Percentiles rank a stretch among this genome's conserved stretches.
Conservation (phyloP, 1,140 invertebrate species). For the Drosophila azteca region DNA sequence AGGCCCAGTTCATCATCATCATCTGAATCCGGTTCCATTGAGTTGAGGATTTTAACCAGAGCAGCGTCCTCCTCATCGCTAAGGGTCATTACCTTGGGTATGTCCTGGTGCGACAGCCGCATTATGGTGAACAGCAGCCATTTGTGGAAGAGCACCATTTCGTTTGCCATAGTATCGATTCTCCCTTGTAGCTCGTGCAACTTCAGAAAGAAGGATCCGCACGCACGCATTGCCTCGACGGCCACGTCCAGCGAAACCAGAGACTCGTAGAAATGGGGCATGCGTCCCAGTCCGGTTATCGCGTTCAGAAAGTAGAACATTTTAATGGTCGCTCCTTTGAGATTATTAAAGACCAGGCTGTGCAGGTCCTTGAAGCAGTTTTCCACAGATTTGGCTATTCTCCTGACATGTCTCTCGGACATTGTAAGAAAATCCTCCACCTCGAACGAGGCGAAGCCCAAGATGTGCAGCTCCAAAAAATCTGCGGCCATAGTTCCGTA, state of each 20-base stretch:
- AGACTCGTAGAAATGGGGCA: constrained; percentile 88
- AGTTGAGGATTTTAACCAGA: constrained; percentile 91
- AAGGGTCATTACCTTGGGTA: constrained; percentile 92
- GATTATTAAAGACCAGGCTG: constrained; percentile 94
- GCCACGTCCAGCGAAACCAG: constrained; percentile 65
- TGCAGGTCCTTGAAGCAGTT: constrained; percentile 95
- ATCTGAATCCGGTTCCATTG: constrained; percentile 62
- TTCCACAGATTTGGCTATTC: constrained; percentile 95
- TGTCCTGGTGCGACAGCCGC: constrained; percentile 91
- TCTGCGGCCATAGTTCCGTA: constrained; percentile 93
- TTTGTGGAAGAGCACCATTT: constrained; percentile 96
- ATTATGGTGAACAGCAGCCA: constrained; percentile 94
- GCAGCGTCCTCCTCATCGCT: constrained; percentile 95
- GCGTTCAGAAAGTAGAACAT: constrained; percentile 94
- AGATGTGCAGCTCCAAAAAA: constrained; percentile 94
- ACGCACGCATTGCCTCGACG: constrained; percentile 87
- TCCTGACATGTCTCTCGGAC: constrained; percentile 96
- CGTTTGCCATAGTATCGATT: constrained; percentile 95
- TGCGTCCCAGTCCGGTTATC: constrained; percentile 91
- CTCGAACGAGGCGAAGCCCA: constrained; percentile 91
- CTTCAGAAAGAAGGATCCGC: constrained; percentile 94
- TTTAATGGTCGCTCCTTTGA: constrained; percentile 93
- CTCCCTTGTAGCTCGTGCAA: constrained; percentile 95
- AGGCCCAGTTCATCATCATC: constrained; percentile 78
- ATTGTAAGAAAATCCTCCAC: constrained; percentile 90